A percentile compares a stretch with the other conserved stretches of the same genome.
Conservation (phyloP, 2,888 invertebrate species). For the Erebia ligea region DNA sequence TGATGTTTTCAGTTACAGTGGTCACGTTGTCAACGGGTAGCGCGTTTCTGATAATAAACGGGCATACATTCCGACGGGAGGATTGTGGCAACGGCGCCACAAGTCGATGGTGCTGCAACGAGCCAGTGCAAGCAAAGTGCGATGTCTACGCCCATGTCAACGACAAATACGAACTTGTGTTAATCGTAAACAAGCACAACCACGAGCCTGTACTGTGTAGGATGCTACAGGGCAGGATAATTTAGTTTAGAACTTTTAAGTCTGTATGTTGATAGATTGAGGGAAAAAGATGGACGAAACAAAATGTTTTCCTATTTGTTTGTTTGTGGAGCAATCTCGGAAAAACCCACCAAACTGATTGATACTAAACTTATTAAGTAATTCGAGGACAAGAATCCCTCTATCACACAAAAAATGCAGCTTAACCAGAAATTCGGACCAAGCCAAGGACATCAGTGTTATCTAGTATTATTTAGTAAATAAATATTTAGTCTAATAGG, state of each 20-base stretch:
- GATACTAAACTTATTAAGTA: no score
- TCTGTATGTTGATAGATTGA: not conserved
- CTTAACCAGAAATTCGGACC: no score
- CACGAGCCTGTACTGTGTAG: constrained; percentile 66
- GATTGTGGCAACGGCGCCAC: constrained; percentile 54
- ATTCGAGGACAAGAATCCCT: not conserved
- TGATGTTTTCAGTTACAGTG: constrained; percentile 60
- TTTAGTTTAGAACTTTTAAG: constrained; percentile 44
- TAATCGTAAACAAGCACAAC: constrained; percentile 59
- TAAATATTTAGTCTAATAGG: no score
- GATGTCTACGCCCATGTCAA: constrained; percentile 65
- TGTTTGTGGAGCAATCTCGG: not conserved
- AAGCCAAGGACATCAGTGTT: no score
- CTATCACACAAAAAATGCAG: no score
- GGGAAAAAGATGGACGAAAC: not conserved
- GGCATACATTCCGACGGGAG: constrained; percentile 65
- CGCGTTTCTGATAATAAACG: constrained; percentile 66
- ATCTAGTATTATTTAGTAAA: no score
- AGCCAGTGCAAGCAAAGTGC: constrained; percentile 58
- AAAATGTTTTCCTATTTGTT: not conserved
- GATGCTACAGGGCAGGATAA: constrained; percentile 62
- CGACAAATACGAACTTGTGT: constrained; percentile 61
- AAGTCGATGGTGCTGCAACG: constrained; percentile 64
- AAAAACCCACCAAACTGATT: not conserved
- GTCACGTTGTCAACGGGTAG: constrained; percentile 64